Percentiles rank a stretch among this genome's conserved stretches.
Evolutionary conservation across 2,797 vertebrate species (phyloP).

Genomic region (Lates japonicus): DNA sequence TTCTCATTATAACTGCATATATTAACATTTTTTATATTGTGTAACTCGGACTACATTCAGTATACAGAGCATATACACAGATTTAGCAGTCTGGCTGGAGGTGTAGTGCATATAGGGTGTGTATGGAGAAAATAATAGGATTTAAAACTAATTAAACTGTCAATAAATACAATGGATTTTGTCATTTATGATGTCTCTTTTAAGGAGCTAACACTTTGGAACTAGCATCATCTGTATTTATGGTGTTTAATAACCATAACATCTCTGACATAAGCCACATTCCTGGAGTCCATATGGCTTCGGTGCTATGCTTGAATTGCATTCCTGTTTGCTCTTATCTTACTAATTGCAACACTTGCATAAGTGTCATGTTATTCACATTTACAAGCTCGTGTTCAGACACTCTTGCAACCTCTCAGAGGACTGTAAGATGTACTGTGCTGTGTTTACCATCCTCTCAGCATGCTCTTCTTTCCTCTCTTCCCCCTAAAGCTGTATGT

Average conservation of each 20-base stretch:
- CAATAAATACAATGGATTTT: slow-evolving; percentile 38
- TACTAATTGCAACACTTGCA: slow-evolving; percentile 36
- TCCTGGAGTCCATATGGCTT: slow-evolving; percentile 25
- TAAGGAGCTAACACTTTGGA: slow-evolving; percentile 3
- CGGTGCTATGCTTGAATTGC: not conserved
- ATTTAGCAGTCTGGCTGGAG: slow-evolving; percentile 15
- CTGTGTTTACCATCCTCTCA: slow-evolving; percentile 41
- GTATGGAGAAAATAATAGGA: slow-evolving; percentile 27
- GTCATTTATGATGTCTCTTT: slow-evolving; percentile 14
- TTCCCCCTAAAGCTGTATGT: slow-evolving; percentile 23
- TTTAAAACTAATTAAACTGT: slow-evolving; percentile 59
- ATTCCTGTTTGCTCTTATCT: slow-evolving; percentile 31
- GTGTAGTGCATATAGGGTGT: slow-evolving; percentile 21
- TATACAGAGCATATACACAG: slow-evolving; percentile 26
- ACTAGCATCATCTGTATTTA: slow-evolving; percentile 8
- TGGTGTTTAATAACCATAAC: slow-evolving; percentile 27
- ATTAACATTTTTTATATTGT: slow-evolving; percentile 47
- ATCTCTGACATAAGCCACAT: slow-evolving; percentile 5
- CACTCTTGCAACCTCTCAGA: slow-evolving; percentile 17
- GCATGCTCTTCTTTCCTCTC: slow-evolving; percentile 23
- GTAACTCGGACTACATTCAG: slow-evolving; percentile 3
- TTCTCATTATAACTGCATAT: slow-evolving; percentile 63
- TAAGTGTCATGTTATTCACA: slow-evolving; percentile 4
- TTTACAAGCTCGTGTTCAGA: slow-evolving; percentile 11
- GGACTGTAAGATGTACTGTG: slow-evolving; percentile 8